These are phyloP conservation scores for Manduca sexta DNA, from an alignment of 1,140 invertebrate genomes.

Conservation along the genomic window DNA sequence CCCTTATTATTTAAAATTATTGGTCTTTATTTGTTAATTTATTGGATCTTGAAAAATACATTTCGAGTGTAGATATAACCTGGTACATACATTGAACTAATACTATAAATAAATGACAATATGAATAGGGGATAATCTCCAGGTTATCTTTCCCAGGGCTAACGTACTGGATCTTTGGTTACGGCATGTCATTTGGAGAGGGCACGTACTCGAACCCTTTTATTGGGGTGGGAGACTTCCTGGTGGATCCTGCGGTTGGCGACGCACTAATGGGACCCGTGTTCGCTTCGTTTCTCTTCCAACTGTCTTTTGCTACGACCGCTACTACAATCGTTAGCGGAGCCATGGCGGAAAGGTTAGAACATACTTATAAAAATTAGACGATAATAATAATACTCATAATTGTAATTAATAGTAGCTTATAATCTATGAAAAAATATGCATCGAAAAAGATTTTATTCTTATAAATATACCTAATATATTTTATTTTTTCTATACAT, in stretches of 20 bases:
- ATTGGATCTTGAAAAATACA: no score
- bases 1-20: no score
- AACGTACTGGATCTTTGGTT: slow-evolving; percentile 96
- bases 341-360: slow-evolving; percentile 90
- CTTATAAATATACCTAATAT: no score
- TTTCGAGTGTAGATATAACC: no score
- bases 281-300: slow-evolving; percentile 89
- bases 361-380: not conserved
- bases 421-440: no score
- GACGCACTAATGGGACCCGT: slow-evolving; percentile 84
- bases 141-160: slow-evolving; percentile 69
- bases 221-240: slow-evolving; percentile 82
- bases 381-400: not conserved
- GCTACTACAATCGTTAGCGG: slow-evolving; percentile 93
- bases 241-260: slow-evolving; percentile 78
- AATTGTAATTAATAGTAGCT: no score
- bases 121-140: no score
- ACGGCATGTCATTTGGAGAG: slow-evolving; percentile 91
- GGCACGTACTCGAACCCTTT: slow-evolving; percentile 79
- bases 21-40: no score
- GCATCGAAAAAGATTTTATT: no score
- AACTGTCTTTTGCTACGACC: slow-evolving; percentile 92
- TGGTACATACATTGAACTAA: no score
- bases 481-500: no score
- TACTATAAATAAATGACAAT: no score